A percentile compares a stretch with the other conserved stretches of the same genome.
These are phyloP conservation scores for Strix aluco DNA, from an alignment of 2,113 vertebrate species.

Conservation along the genomic window DNA sequence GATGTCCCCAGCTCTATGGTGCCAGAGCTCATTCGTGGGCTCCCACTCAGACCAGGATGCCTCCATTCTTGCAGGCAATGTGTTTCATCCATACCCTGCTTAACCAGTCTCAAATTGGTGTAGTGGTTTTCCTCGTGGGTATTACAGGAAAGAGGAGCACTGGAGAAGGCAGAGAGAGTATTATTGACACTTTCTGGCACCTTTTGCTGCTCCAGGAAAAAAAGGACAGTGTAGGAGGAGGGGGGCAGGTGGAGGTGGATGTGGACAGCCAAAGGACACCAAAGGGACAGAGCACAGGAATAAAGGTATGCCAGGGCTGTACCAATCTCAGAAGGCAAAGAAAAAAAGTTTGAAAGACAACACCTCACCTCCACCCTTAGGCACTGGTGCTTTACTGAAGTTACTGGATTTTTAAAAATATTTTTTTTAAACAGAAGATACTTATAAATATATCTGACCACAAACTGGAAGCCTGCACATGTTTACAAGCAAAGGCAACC, in stretches of 20 bases:
- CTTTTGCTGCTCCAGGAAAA: neutral
- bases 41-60: neutral
- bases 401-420: neutral
- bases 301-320: neutral
- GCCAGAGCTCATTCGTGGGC: accelerated
- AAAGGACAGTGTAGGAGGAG: neutral
- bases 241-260: neutral
- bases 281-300: neutral
- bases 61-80: accelerated
- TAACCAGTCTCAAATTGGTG: neutral
- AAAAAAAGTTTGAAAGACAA: neutral
- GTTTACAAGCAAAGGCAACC: neutral
- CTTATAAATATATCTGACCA: neutral
- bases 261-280: neutral
- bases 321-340: neutral
- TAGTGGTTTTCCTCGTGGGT: neutral
- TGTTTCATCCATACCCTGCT: neutral
- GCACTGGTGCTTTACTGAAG: neutral
- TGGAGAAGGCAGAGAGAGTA: neutral
- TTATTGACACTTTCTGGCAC: neutral
- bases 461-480: neutral
- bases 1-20: no score
- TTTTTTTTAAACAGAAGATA: neutral
- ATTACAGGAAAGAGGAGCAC: neutral
- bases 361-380: neutral